Evolutionary conservation across 2,797 vertebrate species (phyloP), one percentile per base, ranked within the genome.

Genomic region (Brachymystax lenok): DNA sequence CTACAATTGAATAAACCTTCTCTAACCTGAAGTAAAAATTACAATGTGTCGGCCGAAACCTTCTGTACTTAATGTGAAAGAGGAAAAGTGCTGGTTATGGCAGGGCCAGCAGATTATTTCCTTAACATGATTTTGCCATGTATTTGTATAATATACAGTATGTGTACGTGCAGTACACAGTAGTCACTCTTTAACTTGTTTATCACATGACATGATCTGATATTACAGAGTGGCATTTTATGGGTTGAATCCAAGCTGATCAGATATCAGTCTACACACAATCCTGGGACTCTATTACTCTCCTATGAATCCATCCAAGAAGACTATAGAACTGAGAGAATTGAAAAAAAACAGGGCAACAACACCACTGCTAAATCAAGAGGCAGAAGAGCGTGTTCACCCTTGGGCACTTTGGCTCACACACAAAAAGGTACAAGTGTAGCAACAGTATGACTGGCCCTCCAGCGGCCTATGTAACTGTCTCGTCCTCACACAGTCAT

Each of bases 401-500:
- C 21, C 59, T 24, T 59, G 19, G 56, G 56, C 19, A 56, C 17
- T 56, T 19, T 56, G 52, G 56, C 59, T 10, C n/a, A 63, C 21
- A 61, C 10, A 61, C n/a, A 24, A 63, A 63, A 63, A 24, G 8
- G 21, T 10, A 21, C n/a, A 61, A n/a, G 56, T 61, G n/a, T 21
- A 1, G 21, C n/a, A 61, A 21, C 56, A 61, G 7, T 56, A 56
- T 54, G 52, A 16, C 52, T n/a, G 17, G 17, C 16, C 54, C 54
- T 59, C 8, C n/a, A 8, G 59, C n/a, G 76, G 40, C 27, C 6
- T 64, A 10, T 52, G 74, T 52, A 54, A 69, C 50, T 74, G 66
- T 71, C 4, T 64, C 16, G 71, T 14, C 61, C 71, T 5, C 24
- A 35, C 33, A 61, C 27, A 77, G 81, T 77, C 69, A 76, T 54